A percentile compares a stretch with the other conserved stretches of the same genome.
phyloP scores from a whole-genome alignment of 2,797 vertebrate species.

The Cryptoprocta ferox region DNA sequence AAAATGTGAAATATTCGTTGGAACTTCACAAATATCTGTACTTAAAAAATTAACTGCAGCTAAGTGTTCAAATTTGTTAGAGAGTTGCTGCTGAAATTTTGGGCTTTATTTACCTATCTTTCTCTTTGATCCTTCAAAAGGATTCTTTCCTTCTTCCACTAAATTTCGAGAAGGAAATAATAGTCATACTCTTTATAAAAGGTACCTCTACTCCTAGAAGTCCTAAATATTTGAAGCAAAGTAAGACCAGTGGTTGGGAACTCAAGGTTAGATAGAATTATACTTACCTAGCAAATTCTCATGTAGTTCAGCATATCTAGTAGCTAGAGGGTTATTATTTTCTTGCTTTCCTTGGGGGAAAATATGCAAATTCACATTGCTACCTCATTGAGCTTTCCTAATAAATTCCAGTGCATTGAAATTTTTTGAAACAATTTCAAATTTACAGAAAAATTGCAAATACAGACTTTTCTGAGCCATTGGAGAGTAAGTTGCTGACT shows the following conservation, averaged over 20 bases:
- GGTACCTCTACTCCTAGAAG: not conserved
- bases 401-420: not conserved
- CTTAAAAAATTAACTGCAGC: slow-evolving; percentile 24
- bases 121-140: not conserved
- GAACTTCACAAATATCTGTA: slow-evolving; percentile 41
- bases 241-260: not conserved
- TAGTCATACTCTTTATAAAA: not conserved
- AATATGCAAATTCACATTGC: not conserved
- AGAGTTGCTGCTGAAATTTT: slow-evolving; percentile 12
- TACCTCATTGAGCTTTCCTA: not conserved
- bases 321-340: not conserved
- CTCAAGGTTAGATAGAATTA: not conserved
- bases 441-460: slow-evolving; percentile 31
- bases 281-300: not conserved
- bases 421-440: not conserved
- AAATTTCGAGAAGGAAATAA: slow-evolving; percentile 50
- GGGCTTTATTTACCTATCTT: not conserved
- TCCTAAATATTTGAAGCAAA: not conserved
- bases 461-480: not conserved
- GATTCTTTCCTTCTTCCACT: slow-evolving; percentile 9
- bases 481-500: slow-evolving; percentile 3
- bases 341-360: not conserved
- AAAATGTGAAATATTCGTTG: slow-evolving; percentile 59
- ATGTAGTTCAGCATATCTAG: not conserved
- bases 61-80: slow-evolving; percentile 40